These are phyloP conservation scores for Koerneria pararmatus DNA, from an alignment of 2,888 invertebrate genomes.

Conservation along the genomic window DNA sequence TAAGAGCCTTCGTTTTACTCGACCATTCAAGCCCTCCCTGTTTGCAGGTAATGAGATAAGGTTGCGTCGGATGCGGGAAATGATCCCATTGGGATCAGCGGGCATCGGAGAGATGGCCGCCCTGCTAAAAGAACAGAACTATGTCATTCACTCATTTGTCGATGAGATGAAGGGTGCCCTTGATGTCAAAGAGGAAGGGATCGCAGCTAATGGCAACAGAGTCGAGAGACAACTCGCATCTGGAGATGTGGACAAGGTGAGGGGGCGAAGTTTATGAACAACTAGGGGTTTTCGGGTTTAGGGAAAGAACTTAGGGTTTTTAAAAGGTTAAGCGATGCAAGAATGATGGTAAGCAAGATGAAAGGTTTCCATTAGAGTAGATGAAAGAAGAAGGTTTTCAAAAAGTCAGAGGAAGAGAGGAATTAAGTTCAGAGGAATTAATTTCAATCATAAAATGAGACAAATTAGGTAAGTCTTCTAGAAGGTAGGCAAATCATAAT, in stretches of 20 bases:
- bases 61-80: slow-evolving; percentile 47
- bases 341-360: too few species aligned
- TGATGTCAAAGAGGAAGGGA: background rate
- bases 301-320: background rate
- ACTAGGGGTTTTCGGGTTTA: background rate
- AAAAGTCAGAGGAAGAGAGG: too few species aligned
- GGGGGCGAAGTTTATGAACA: too few species aligned
- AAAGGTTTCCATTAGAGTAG: too few species aligned
- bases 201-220: background rate
- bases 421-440: too few species aligned
- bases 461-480: too few species aligned
- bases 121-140: slow-evolving; percentile 37
- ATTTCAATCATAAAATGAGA: too few species aligned
- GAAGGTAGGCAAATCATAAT: too few species aligned
- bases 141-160: slow-evolving; percentile 12
- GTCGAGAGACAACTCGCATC: background rate
- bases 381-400: too few species aligned
- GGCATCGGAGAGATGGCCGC: slow-evolving; percentile 39
- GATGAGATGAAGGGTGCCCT: background rate
- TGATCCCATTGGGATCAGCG: slow-evolving; percentile 42
- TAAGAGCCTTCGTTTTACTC: background rate
- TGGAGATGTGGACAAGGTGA: background rate
- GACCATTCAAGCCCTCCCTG: background rate
- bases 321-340: too few species aligned
- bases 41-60: slow-evolving; percentile 46